Conservation (phyloP, 2,888 invertebrate species). For the Flexamia atlantica region DNA sequence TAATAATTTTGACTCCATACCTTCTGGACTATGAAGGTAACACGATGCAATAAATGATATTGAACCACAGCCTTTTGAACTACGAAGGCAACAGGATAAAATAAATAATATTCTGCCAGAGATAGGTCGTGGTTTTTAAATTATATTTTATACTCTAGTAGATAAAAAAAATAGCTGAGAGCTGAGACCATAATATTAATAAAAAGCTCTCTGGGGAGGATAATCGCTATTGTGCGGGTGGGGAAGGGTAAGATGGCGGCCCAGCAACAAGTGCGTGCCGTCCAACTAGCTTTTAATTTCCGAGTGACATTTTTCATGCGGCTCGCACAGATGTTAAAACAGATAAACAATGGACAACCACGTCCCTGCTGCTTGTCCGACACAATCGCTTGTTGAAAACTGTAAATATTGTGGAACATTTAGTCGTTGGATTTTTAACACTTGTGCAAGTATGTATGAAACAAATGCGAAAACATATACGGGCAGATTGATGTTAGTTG, state of each 20-base stretch:
- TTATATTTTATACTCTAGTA: constrained; percentile 2
- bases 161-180: constrained; percentile 9
- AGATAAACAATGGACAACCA: constrained; percentile 8
- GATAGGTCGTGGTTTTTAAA: background rate
- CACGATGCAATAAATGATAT: too few relatives aligned
- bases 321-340: constrained; percentile 16
- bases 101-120: background rate
- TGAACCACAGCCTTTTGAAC: too few relatives aligned
- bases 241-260: constrained; percentile 16
- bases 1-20: too few relatives aligned
- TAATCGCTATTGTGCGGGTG: background rate
- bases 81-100: too few relatives aligned
- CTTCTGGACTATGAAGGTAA: too few relatives aligned
- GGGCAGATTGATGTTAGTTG: too few relatives aligned
- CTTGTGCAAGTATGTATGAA: too few relatives aligned
- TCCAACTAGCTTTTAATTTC: constrained; percentile 46
- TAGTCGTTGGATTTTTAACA: background rate
- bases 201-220: constrained; percentile 1
- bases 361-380: background rate
- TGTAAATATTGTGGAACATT: background rate
- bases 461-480: too few relatives aligned
- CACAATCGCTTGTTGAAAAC: background rate
- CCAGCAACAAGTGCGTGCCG: constrained; percentile 37
- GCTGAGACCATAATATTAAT: constrained; percentile 22
- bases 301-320: constrained; percentile 50